These are phyloP conservation scores for Vulpes vulpes DNA, from an alignment of 2,113 vertebrate species.

Conservation along the genomic window DNA sequence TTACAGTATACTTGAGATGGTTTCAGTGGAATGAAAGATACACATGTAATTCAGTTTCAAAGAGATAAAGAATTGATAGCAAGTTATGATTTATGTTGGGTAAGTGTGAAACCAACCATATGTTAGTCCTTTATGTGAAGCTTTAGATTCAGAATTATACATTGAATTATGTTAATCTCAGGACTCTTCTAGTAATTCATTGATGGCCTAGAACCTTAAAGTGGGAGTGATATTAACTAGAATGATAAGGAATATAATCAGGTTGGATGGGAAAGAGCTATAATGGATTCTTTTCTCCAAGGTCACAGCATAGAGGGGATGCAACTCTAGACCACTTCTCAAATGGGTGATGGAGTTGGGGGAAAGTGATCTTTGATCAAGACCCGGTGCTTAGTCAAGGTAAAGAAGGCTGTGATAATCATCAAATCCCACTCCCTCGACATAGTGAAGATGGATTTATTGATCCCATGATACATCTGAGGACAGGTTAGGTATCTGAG, in stretches of 20 bases:
- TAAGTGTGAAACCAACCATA: neutral
- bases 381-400: neutral
- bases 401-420: neutral
- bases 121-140: neutral
- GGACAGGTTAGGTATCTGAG: neutral
- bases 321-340: neutral
- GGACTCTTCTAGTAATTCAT: neutral
- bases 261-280: neutral
- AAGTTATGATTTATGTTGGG: neutral
- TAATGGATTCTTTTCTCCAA: neutral
- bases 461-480: neutral
- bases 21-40: slow-evolving; percentile 47
- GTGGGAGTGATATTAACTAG: neutral
- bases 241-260: neutral
- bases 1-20: slow-evolving; percentile 51
- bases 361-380: neutral
- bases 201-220: neutral
- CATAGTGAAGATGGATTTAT: neutral
- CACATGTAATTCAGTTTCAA: slow-evolving; percentile 53
- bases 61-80: slow-evolving; percentile 10
- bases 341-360: neutral
- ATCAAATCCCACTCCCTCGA: neutral
- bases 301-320: neutral
- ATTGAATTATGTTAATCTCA: neutral
- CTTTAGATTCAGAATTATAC: neutral